Evolutionary conservation across 2,113 vertebrate species (phyloP).

Genomic region (Notarius lentiginosus): DNA sequence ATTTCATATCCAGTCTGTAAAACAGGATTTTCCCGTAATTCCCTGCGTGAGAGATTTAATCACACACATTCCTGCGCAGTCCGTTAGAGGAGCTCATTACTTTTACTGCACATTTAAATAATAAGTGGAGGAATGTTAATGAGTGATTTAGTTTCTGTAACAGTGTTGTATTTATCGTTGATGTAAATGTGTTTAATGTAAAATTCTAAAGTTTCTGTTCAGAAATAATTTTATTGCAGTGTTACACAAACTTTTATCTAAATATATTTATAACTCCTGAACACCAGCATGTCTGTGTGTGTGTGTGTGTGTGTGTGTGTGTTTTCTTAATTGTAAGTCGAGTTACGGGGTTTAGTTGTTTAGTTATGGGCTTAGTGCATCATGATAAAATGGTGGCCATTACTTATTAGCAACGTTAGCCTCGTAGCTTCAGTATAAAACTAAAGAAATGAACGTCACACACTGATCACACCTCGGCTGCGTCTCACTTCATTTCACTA

Average conservation of each 20-base stretch:
- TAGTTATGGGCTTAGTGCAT: no score
- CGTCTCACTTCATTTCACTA: no score
- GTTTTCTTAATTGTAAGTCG: no score
- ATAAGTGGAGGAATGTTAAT: neutral
- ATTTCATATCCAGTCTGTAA: neutral
- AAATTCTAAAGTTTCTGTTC: conserved; percentile 14
- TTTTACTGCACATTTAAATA: neutral
- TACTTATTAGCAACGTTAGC: neutral
- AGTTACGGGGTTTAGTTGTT: no score
- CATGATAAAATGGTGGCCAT: no score
- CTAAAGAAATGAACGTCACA: neutral
- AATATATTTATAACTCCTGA: conserved; percentile 31
- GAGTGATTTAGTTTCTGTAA: neutral
- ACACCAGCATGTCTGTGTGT: no score
- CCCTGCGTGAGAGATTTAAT: neutral
- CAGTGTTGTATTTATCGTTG: conserved; percentile 9
- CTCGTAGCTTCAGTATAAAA: neutral
- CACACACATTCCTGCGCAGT: neutral
- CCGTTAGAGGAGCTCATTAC: neutral
- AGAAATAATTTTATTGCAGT: conserved; percentile 27
- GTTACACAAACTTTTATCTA: conserved; percentile 4
- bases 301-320: no score
- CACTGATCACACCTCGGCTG: neutral
- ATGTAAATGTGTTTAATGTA: conserved; percentile 29
- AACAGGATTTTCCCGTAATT: neutral